Conservation (phyloP, 2,797 vertebrate genomes). For the Rachycentron canadum region DNA sequence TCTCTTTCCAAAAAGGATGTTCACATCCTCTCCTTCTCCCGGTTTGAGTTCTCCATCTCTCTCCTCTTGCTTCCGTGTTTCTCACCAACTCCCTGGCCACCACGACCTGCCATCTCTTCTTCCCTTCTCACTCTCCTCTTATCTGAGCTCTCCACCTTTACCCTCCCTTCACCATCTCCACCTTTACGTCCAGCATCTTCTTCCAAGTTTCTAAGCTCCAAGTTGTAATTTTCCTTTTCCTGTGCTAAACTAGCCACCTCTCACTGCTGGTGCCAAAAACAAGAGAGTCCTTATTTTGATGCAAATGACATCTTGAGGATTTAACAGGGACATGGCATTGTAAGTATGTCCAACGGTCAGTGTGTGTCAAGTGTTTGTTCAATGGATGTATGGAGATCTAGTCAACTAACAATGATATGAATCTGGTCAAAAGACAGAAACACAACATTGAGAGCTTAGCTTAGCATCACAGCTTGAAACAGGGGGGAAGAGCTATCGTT, state of each 20-base stretch:
- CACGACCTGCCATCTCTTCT: constrained; percentile 1
- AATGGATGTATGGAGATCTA: not conserved
- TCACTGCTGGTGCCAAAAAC: constrained; percentile 13
- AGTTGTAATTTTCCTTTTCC: not conserved
- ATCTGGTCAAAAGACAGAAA: not conserved
- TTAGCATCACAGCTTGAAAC: not conserved
- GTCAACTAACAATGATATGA: not conserved
- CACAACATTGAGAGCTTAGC: not conserved
- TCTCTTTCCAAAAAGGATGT: constrained; percentile 3
- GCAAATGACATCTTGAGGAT: constrained; percentile 33
- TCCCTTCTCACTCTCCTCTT: not conserved
- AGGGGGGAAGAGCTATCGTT: not conserved
- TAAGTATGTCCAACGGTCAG: not conserved
- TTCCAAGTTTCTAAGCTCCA: too few species aligned
- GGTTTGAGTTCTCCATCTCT: not conserved
- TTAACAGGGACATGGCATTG: not conserved
- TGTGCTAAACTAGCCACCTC: not conserved
- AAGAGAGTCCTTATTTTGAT: constrained; percentile 60
- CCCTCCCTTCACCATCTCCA: not conserved
- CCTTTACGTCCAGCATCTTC: constrained; percentile 17
- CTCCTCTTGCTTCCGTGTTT: not conserved
- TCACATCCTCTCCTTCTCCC: constrained; percentile 7
- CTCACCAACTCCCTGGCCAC: not conserved
- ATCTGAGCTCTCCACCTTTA: not conserved
- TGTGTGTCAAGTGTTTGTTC: not conserved